Conservation (phyloP, 30 jellyfish, hydroid and myxozoan species). For the Catostylus mosaicus region DNA sequence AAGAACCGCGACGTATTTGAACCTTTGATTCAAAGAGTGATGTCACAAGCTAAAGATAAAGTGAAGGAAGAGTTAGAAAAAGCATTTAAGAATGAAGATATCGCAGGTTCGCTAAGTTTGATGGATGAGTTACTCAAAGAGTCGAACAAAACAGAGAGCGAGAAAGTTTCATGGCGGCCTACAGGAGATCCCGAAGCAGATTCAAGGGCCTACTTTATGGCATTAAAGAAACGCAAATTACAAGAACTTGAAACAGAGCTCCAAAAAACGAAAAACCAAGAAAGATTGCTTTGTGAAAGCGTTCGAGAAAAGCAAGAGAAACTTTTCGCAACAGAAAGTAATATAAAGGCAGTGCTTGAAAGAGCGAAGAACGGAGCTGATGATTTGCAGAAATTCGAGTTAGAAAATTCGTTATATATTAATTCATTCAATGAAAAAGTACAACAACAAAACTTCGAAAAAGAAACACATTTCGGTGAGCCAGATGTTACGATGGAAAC, state of each 20-base stretch:
- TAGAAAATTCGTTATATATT: not conserved
- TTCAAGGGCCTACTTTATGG: slow-evolving; percentile 60
- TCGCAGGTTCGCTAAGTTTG: slow-evolving; percentile 8
- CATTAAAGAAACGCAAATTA: slow-evolving; percentile 29
- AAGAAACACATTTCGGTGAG: not conserved
- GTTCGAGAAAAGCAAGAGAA: slow-evolving; percentile 26
- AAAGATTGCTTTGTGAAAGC: not conserved
- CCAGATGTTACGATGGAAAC: not conserved
- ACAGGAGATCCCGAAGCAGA: slow-evolving; percentile 66
- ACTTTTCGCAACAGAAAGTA: slow-evolving; percentile 9
- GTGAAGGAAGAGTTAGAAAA: slow-evolving; percentile 21
- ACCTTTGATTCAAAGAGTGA: slow-evolving; percentile 16
- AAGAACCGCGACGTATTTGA: slow-evolving; percentile 44
- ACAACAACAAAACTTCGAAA: no score
- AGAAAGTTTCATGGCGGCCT: slow-evolving; percentile 59
- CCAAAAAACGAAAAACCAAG: slow-evolving; percentile 19
- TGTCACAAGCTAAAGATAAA: slow-evolving; percentile 22
- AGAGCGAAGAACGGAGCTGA: not conserved
- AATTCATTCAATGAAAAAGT: not conserved
- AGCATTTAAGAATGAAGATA: slow-evolving; percentile 12
- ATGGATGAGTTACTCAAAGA: slow-evolving; percentile 28
- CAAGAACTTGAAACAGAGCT: slow-evolving; percentile 41
- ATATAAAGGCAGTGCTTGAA: not conserved
- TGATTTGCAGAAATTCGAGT: not conserved
- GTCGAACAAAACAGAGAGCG: slow-evolving; percentile 12